Base-by-base conservation (phyloP, 2,888 invertebrate genomes). In the Ectemnius cavifrons region DNA sequence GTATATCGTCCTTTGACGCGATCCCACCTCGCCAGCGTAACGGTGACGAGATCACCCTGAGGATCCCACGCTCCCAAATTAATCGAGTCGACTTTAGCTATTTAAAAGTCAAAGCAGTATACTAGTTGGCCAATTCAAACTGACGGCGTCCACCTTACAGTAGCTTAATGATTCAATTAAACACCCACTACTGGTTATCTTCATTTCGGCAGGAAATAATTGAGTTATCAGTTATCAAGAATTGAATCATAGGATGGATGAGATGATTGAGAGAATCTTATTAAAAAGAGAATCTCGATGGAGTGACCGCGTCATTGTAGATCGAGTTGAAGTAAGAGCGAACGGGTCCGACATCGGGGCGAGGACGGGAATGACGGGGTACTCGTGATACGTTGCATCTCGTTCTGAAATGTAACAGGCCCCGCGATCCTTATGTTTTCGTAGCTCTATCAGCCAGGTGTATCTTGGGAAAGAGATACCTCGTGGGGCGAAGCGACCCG, bases 351-450 rank as follows among this genome's bases (percentile, higher is more conserved):
- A 60, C 27, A 56, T 56, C 23, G 49, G 18, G 37, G 3, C 37
- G 11, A 11, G 27, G 20, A 64, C 20, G 23, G 56, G 73, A 67
- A 77, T 63, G 76, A 73, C 72, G 67, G 63, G 46, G 58, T 67
- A 60, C 67, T 73, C 65, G 63, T 20, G 71, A 77, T 73, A 71
- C 67, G 62, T 56, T 73, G 58, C 68, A 71, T 65, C 69, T 75
- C 77, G 75, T 70, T 81, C 72, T 78, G 68, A 85, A 85, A 84
- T 82, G 75, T 78, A 83, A 80, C 81, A 76, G 77, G 67, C 72
- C 73, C 64, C 77, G 71, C 72, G 70, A 77, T 77, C 66, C 63
- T 75, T 77, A 72, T 75, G 78, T 73, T 81, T 80, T 77, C 73
- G 75, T 67, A 46, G 73, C 58, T 61, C 77, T 85, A 85, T 85